Evolutionary conservation across 2,888 invertebrate species (phyloP), one percentile per base, ranked within the genome.

Genomic region (Gymnocheta viridis): DNA sequence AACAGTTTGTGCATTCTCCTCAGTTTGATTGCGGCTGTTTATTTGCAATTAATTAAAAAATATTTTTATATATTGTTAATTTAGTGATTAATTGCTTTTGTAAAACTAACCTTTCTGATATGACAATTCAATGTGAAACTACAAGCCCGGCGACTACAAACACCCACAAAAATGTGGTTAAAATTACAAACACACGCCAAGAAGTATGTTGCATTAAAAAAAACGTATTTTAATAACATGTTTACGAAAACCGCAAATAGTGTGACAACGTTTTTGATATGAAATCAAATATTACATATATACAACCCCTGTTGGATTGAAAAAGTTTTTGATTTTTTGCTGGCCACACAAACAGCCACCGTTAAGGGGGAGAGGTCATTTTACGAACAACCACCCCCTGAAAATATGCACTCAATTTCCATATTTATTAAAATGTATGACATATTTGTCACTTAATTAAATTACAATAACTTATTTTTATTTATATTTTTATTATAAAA

Each of bases 101-200:
- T 17, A 14, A 62, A 29, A 22, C 44, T 49, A 47, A 67, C 77
- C 38, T 38, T 69, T 35, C 35, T 67, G 32, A 14, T 49, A 49
- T 69, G 49, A 60, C 49, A 69, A 77, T 60, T 24, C 17, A 29
- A 17, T 51, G n/a, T n/a, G 24, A 76, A 51, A 17, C 38, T 38
- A 62, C 14, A 17, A 51, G 38, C 41, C 12, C 29, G n/a, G 12
- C 51, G 32, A 17, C 27, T 29, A 58, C 10, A 58, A 29, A 14
- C n/a, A n/a, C 44, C 81, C 84, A 73, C 81, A 84, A 73, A 84
- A 70, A 78, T 84, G 84, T 73, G 84, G 84, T 81, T 78, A 58
- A 67, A 47, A 41, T 81, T 84, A 80, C 67, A 72, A 72, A 35
- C 77, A 81, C 58, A 73, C 67, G 81, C 77, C 84, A 49, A 58